Conservation (phyloP, 2,113 vertebrate genomes). For the Notiomystis cincta region DNA sequence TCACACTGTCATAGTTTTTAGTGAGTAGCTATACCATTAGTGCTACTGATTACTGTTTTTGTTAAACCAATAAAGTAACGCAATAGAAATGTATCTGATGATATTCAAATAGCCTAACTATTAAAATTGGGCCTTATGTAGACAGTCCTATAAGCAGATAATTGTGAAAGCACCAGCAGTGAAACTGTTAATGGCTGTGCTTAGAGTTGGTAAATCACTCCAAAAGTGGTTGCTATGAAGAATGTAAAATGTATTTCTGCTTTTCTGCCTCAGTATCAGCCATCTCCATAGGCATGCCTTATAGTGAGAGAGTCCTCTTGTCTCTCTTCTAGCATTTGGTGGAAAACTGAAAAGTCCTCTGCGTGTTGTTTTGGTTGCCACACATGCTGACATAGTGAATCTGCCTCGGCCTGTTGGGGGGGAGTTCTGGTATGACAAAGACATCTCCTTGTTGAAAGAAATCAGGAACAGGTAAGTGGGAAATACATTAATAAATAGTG, state of each 20-base stretch:
- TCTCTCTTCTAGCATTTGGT: slow-evolving; percentile 78
- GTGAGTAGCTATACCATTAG: neutral
- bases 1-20: neutral
- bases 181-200: neutral
- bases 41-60: neutral
- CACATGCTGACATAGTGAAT: slow-evolving; percentile 92
- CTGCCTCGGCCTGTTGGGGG: slow-evolving; percentile 86
- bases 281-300: neutral
- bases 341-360: slow-evolving; percentile 88
- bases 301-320: neutral
- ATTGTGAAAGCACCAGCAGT: neutral
- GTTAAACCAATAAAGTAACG: neutral
- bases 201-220: neutral
- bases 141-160: neutral
- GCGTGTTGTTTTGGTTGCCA: slow-evolving; percentile 86
- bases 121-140: neutral
- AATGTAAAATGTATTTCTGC: neutral
- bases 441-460: slow-evolving; percentile 84
- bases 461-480: slow-evolving; percentile 84
- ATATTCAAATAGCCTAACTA: neutral
- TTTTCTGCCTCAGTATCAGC: neutral
- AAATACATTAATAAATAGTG: neutral
- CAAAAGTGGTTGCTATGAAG: neutral
- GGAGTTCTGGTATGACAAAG: slow-evolving; percentile 93
- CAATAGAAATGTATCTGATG: neutral